phyloP scores from a whole-genome alignment of 2,797 vertebrate species.

The Arrhamphus sclerolepis region DNA sequence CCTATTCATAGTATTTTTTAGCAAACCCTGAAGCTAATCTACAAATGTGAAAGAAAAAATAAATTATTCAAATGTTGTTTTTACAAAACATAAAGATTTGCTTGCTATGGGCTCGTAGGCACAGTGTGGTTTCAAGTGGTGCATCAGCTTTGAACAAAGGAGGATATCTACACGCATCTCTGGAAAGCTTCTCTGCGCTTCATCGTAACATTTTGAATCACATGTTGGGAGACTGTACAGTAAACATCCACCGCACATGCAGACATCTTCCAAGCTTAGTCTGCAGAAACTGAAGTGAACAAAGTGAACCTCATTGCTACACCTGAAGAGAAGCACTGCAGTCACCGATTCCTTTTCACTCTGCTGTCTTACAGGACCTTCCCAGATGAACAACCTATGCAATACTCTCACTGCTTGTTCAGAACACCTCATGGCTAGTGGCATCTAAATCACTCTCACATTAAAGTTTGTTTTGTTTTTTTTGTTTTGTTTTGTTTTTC shows the following conservation, averaged over 20 bases:
- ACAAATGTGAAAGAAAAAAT: slow-evolving; percentile 58
- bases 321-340: slow-evolving; percentile 19
- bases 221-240: slow-evolving; percentile 28
- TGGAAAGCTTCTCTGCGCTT: slow-evolving; percentile 35
- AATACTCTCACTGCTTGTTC: slow-evolving; percentile 67
- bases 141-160: slow-evolving; percentile 31
- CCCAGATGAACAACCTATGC: slow-evolving; percentile 75
- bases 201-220: slow-evolving; percentile 32
- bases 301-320: slow-evolving; percentile 34
- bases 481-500: slow-evolving; percentile 57
- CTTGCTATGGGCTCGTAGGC: slow-evolving; percentile 35
- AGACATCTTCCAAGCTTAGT: slow-evolving; percentile 11
- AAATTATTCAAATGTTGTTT: slow-evolving; percentile 67
- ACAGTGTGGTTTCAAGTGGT: slow-evolving; percentile 28
- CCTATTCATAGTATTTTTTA: slow-evolving; percentile 72
- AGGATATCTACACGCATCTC: slow-evolving; percentile 29
- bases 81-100: slow-evolving; percentile 59
- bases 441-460: slow-evolving; percentile 62
- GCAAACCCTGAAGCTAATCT: slow-evolving; percentile 62
- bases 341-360: slow-evolving; percentile 47
- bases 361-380: slow-evolving; percentile 58
- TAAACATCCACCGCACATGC: slow-evolving; percentile 17
- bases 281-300: slow-evolving; percentile 32
- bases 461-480: slow-evolving; percentile 73
- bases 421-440: slow-evolving; percentile 50